A percentile compares a stretch with the other conserved stretches of the same genome.
Evolutionary conservation across 1,140 invertebrate species (phyloP).

Genomic region (Drosophila subpulchrella): DNA sequence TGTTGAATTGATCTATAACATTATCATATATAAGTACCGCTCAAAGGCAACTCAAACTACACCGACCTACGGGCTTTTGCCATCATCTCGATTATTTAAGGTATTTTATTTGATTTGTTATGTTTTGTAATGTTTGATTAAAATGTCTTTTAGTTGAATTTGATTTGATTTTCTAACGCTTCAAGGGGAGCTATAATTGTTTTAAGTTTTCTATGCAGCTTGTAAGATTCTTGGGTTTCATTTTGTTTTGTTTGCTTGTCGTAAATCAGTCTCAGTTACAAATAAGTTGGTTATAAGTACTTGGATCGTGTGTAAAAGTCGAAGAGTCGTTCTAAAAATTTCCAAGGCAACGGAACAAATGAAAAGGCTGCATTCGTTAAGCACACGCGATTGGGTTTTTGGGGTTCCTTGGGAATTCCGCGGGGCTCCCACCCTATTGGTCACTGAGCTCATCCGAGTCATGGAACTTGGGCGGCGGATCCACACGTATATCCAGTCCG

Average conservation of each 20-base stretch:
- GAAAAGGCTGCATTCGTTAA: constrained; percentile 66
- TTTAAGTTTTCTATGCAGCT: constrained; percentile 39
- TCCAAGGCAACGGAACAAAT: constrained; percentile 74
- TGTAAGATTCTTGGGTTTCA: constrained; percentile 29
- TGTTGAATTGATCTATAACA: constrained; percentile 65
- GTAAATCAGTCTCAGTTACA: constrained; percentile 83
- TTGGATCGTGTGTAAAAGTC: constrained; percentile 74
- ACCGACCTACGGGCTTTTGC: constrained; percentile 34
- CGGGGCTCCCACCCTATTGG: constrained; percentile 42
- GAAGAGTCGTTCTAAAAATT: constrained; percentile 70
- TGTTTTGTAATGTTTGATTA: constrained; percentile 69
- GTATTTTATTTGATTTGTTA: constrained; percentile 49
- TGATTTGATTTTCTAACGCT: constrained; percentile 59
- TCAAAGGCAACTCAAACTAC: constrained; percentile 49
- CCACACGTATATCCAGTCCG: constrained; percentile 78
- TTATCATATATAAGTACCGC: constrained; percentile 61
- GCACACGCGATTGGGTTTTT: constrained; percentile 18
- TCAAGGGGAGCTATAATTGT: constrained; percentile 46
- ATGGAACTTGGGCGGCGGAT: constrained; percentile 81
- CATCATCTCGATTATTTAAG: constrained; percentile 44
- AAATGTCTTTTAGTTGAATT: constrained; percentile 61
- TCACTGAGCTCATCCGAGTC: constrained; percentile 81
- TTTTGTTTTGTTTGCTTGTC: constrained; percentile 50
- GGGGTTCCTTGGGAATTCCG: neutral
- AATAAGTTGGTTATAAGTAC: constrained; percentile 77